Evolutionary conservation across 2,888 invertebrate genomes (phyloP), one percentile per base, ranked within the genome.

Genomic region (Colostygia pectinataria): DNA sequence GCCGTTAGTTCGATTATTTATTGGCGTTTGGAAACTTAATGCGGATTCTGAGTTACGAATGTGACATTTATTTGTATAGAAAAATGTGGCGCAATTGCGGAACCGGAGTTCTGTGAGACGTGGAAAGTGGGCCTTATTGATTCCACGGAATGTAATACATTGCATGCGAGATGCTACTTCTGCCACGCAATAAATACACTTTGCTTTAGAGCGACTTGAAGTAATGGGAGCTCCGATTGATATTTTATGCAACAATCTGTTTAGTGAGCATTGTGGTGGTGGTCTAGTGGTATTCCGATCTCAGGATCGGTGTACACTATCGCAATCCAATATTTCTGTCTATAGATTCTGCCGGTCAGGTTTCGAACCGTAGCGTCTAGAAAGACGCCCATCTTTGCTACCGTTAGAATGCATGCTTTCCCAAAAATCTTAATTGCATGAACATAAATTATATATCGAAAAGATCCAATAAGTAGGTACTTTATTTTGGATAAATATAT

Each of bases 1-100:
- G 63, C 68, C 72, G 68, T 65, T 68, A 70, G 51, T 55, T 55
- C 36, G 24, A 59, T 59, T 58, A 69, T 72, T 72, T 68, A 71
- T 69, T 33, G 47, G 57, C 57, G 60, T 65, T 71, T 66, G 59
- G 52, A 59, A 67, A 71, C 67, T 66, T 61, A 66, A 66, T 65
- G 66, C 68, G 40, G 41, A 58, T 55, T 62, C 57, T 67, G 52
- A 52, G 44, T 46, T 53, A 57, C 50, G 44, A 50, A 55, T 49
- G 47, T 45, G 59, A 59, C 54, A 55, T 53, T 55, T 50, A 39
- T 48, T 50, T 52, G 48, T 48, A 47, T 28, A 40, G 37, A 55
- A 52, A 48, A 51, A 53, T 50, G 45, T 56, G 49, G 54, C 41
- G 44, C 49, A 53, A 48, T 49, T 53, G 49, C 41, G 24, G 49